Evolutionary conservation across 2,113 vertebrate species (phyloP), one percentile per base, ranked within the genome.

Genomic region (Dromas ardeola): DNA sequence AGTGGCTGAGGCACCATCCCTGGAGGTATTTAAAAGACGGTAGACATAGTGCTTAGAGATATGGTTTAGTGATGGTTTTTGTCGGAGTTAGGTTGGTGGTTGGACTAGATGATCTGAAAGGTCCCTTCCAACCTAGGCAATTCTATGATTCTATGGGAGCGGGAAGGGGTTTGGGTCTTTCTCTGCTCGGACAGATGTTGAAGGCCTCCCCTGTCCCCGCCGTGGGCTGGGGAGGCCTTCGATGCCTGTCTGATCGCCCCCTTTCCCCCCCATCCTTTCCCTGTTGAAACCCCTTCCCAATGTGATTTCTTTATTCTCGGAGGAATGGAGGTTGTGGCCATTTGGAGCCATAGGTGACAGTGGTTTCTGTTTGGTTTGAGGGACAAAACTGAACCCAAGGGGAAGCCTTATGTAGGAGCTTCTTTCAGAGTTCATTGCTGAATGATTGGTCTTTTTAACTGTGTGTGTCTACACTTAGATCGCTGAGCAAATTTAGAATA

Each of bases 191-290:
- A 11, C 5, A 11, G 30, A 40, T 29, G 30, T 59, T 32, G 53
- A 2, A 20, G 36, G 15, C 11, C 4, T 63, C 4, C 7, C 12
- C 1, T 7, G 25, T 5, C 13, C 15, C 30, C 8, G 3, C 27
- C 19, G 8, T 34, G 69, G 15, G 38, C 20, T 2, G 2, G 6
- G 53, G 53, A 55, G 53, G 29, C 16, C 53, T 55, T 55, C 6
- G 17, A 55, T 11, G 17, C 29, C 29, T 4, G 17, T 30, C 53
- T 13, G 29, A 12, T 21, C 26, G 5, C 5, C 52, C 15, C 5
- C 43, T 19, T 10, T 17, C 45, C 3, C 11, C 1, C 9, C 29
- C 4, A 14, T 58, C 56, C 30, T 58, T 58, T 8, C 11, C 19
- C 15, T 40, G 29, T 6, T 22, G 32, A 22, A 56, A 40, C 34